Base-by-base conservation (phyloP, 2,113 vertebrate genomes). In the Colistium nudipinnis region DNA sequence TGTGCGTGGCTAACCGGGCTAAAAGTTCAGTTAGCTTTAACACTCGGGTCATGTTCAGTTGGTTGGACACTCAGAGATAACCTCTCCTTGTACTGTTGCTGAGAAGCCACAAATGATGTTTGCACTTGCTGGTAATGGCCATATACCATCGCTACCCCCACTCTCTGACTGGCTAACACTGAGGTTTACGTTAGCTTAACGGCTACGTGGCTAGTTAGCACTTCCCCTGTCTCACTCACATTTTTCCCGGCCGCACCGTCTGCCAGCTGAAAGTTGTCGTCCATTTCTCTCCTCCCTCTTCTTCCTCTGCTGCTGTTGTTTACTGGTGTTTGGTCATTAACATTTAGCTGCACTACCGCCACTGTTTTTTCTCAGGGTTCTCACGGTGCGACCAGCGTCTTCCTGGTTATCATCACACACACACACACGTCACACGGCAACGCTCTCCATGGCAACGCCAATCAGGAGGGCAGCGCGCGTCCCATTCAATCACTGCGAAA, bases 201-300 rank as follows among this genome's bases (percentile, higher is more conserved):
- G 47, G 79, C 67, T 84, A 74, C 44, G 43, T n/a, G 35, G 63
- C 56, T 81, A 81, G 35, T 24, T 4, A 35, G 9, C 3, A 2
- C 9, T 25, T 3, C 1, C 4, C 1, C 8, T 14, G 8, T 20
- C 45, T 9, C 3, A 81, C 93, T 91, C 53, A 93, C 91, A 31
- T 84, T 83, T 84, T 90, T 93, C 1, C 69, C 62, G 24, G 72
- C 64, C 52, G 64, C 83, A 17, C 81, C 75, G 4, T 94, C 92
- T 52, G 83, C 86, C 22, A 93, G 47, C 13, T 93, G 92, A 61
- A 92, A 53, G 65, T 83, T 75, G 1, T 95, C 94, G 24, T 96
- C 96, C 95, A 96, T 97, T 10, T 89, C 52, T 70, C 43, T 12
- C 38, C 51, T 39, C 30, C 2, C n/a, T n/a, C n/a, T n/a, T n/a